Percentiles rank a stretch among this genome's conserved stretches.
Evolutionary conservation across 2,113 vertebrate genomes (phyloP).

Genomic region (Scalopus aquaticus): DNA sequence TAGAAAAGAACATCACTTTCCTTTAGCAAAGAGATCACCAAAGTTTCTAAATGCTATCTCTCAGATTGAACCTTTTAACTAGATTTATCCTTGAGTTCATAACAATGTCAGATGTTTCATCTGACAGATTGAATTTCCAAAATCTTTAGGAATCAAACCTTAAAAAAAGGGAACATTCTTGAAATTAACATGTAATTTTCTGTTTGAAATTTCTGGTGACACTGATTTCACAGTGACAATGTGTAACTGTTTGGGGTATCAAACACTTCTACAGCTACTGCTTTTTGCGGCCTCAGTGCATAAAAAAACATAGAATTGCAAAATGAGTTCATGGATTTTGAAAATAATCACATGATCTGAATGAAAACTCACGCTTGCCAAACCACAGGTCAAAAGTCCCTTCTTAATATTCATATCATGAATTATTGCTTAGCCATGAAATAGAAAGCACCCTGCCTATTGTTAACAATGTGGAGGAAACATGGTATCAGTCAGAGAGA

Average conservation of each 20-base stretch:
- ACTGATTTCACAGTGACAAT: not conserved
- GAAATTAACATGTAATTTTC: not conserved
- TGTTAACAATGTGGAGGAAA: fast-evolving
- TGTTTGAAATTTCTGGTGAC: not conserved
- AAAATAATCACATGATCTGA: not conserved
- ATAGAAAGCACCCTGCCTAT: not conserved
- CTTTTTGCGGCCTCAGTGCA: not conserved
- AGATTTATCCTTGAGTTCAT: not conserved
- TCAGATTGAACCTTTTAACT: not conserved
- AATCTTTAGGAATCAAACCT: not conserved
- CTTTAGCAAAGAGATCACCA: too few relatives aligned
- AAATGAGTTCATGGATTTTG: not conserved
- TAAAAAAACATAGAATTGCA: not conserved
- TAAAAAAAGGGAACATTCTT: not conserved
- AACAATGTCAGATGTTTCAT: not conserved
- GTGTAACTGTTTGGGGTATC: not conserved
- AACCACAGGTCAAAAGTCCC: not conserved
- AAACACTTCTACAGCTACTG: not conserved
- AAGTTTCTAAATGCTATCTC: constrained; percentile 1
- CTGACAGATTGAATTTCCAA: not conserved
- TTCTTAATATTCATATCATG: not conserved
- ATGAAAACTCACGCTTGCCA: not conserved
- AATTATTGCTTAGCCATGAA: not conserved
- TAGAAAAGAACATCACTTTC: too few relatives aligned
- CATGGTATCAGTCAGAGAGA: too few relatives aligned